A percentile compares a stretch with the other conserved stretches of the same genome.
Evolutionary conservation across 2,888 invertebrate species (phyloP).

Genomic region (Cistogaster globosa): DNA sequence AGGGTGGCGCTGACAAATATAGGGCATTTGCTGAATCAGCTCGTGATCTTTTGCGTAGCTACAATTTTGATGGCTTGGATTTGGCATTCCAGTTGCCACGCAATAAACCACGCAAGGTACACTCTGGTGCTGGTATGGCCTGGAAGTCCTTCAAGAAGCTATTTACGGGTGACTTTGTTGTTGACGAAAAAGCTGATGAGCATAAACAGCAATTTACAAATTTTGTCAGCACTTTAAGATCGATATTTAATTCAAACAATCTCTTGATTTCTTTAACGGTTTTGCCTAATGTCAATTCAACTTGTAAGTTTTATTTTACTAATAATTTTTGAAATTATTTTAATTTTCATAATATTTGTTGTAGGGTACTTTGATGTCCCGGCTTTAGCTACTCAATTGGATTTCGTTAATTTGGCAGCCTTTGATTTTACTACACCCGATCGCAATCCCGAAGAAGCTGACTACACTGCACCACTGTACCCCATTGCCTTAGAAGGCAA

Average conservation of each 20-base stretch:
- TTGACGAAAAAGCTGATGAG: slow-evolving; percentile 89
- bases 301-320: slow-evolving; percentile 84
- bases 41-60: slow-evolving; percentile 87
- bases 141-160: slow-evolving; percentile 91
- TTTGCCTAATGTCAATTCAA: slow-evolving; percentile 90
- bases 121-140: slow-evolving; percentile 85
- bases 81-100: slow-evolving; percentile 93
- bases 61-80: slow-evolving; percentile 94
- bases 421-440: slow-evolving; percentile 91
- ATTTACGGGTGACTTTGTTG: slow-evolving; percentile 87
- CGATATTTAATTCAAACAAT: slow-evolving; percentile 87
- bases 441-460: slow-evolving; percentile 90
- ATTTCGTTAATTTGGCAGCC: slow-evolving; percentile 90
- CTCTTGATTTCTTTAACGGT: slow-evolving; percentile 87
- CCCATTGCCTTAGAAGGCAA: slow-evolving; percentile 86
- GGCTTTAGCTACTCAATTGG: slow-evolving; percentile 88
- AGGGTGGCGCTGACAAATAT: slow-evolving; percentile 87
- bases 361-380: slow-evolving; percentile 91
- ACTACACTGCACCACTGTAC: slow-evolving; percentile 89
- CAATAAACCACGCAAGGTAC: slow-evolving; percentile 89
- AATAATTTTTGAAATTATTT: background rate
- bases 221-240: slow-evolving; percentile 88
- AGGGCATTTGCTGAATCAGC: slow-evolving; percentile 89
- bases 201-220: slow-evolving; percentile 91
- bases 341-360: slow-evolving; percentile 68